A percentile compares a stretch with the other conserved stretches of the same genome.
phyloP scores from a whole-genome alignment of 1,140 invertebrate species.

The Ceratina australensis region DNA sequence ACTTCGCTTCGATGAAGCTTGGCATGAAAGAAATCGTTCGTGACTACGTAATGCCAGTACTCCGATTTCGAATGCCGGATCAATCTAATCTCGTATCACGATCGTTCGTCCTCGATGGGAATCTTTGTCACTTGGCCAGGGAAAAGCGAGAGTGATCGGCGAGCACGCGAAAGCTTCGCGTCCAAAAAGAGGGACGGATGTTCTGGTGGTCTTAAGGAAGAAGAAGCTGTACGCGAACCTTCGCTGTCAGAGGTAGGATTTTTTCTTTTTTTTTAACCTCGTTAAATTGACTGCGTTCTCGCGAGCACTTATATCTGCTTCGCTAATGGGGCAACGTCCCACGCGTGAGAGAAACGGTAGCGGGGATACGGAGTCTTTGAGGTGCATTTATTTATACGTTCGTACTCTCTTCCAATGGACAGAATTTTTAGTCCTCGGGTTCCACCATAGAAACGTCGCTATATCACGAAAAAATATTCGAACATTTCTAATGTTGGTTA shows the following conservation, averaged over 20 bases:
- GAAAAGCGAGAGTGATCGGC: constrained; percentile 59
- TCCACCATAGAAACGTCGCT: constrained; percentile 6
- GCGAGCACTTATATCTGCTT: constrained; percentile 37
- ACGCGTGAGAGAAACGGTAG: constrained; percentile 39
- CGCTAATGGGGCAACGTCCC: constrained; percentile 47
- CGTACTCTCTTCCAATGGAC: constrained; percentile 3
- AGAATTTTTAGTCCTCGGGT: not conserved
- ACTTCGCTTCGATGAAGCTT: not conserved
- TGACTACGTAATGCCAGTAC: not conserved
- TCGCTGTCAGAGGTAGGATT: constrained; percentile 6
- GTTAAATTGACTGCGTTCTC: constrained; percentile 47
- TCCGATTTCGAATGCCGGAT: not conserved
- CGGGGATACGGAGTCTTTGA: constrained; percentile 11
- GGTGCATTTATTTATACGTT: constrained; percentile 46
- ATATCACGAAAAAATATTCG: too few relatives aligned
- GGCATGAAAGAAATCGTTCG: not conserved
- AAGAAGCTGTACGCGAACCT: constrained; percentile 25
- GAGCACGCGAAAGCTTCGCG: constrained; percentile 30
- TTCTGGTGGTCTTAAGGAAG: constrained; percentile 7
- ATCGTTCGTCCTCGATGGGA: constrained; percentile 23
- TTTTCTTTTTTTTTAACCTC: constrained; percentile 44
- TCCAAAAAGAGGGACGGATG: constrained; percentile 2
- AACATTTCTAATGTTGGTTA: too few relatives aligned
- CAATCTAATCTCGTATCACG: not conserved
- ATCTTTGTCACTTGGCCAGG: constrained; percentile 53